These are phyloP conservation scores for Oncorhynchus mykiss DNA, from an alignment of 2,113 vertebrate species.

Conservation along the genomic window DNA sequence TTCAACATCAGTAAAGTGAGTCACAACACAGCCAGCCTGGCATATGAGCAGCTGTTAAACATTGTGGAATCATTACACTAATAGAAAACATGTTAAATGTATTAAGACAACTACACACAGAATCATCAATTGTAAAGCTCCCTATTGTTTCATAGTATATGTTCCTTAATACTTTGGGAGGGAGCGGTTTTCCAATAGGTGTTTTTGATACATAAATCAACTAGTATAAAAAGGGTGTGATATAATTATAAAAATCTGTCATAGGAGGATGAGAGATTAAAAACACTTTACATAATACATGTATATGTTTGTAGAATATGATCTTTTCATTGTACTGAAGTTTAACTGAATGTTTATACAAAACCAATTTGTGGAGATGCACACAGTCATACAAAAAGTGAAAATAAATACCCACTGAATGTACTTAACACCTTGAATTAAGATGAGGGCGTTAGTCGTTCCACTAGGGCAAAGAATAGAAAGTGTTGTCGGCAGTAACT, in stretches of 20 bases:
- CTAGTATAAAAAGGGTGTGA: constrained; percentile 67
- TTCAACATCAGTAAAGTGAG: constrained; percentile 58
- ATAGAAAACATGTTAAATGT: constrained; percentile 26
- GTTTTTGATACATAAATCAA: constrained; percentile 62
- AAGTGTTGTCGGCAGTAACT: constrained; percentile 42
- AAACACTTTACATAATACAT: constrained; percentile 68
- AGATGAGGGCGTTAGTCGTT: constrained; percentile 20
- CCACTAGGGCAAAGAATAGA: neutral
- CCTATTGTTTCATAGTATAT: constrained; percentile 33
- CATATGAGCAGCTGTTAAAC: constrained; percentile 53
- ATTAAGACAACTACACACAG: constrained; percentile 53
- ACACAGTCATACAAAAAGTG: constrained; percentile 28
- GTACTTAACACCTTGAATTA: constrained; percentile 23
- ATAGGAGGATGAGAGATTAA: constrained; percentile 67
- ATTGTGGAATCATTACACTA: constrained; percentile 70
- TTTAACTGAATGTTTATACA: constrained; percentile 46
- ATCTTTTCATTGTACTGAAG: constrained; percentile 64
- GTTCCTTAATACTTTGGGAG: constrained; percentile 46
- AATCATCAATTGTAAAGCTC: constrained; percentile 55
- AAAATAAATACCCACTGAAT: constrained; percentile 29
- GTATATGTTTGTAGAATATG: no score
- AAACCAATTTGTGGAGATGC: constrained; percentile 44
- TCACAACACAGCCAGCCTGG: constrained; percentile 47
- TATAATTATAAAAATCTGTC: constrained; percentile 64
- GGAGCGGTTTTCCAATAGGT: constrained; percentile 63